Base-by-base conservation (phyloP, 2,113 vertebrate genomes). In the Archilochus colubris region DNA sequence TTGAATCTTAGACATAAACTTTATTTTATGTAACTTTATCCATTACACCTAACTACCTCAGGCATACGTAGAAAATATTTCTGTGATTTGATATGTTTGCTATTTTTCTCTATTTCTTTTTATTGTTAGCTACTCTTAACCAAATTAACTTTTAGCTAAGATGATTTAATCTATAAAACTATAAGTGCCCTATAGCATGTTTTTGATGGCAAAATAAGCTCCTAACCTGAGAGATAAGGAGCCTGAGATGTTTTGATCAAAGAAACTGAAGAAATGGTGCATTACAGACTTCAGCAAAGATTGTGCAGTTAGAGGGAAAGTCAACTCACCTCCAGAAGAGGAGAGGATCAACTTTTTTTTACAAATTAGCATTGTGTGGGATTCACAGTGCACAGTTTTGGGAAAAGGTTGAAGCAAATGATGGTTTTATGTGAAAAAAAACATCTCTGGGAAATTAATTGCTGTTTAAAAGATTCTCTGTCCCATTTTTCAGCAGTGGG, bases 241-340 rank as follows among this genome's bases (percentile, higher is more conserved):
- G 23, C 63, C 78, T 64, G 78, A 95, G 70, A 75, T 58, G 51
- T 91, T 96, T 89, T 88, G 48, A 85, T 86, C 63, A 91, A 80
- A 93, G 86, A 38, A 86, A 44, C 15, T 36, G 74, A 59, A 63
- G 46, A 80, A 94, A 36, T 66, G 86, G 66, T 72, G 69, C 81
- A 91, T 62, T 92, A 74, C 20, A 0, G 74, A 77, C 63, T 21
- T 85, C 72, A 80, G 54, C 67, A 82, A 48, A 58, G 38, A 46
- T 4, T 48, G 24, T 15, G 48, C 31, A 61, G 58, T 55, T 87
- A 82, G 82, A 81, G 33, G 15, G 43, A 78, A 90, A 84, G 17
- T 69, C 64, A 84, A 12, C 0, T 58, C 40, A 82, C 76, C 24
- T 38, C 20, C 86, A 51, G 28, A 82, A 76, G 10, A 79, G 15